Evolutionary conservation across 1,140 invertebrate species (phyloP), one percentile per base, ranked within the genome.

Genomic region (Pristionchus pacificus): DNA sequence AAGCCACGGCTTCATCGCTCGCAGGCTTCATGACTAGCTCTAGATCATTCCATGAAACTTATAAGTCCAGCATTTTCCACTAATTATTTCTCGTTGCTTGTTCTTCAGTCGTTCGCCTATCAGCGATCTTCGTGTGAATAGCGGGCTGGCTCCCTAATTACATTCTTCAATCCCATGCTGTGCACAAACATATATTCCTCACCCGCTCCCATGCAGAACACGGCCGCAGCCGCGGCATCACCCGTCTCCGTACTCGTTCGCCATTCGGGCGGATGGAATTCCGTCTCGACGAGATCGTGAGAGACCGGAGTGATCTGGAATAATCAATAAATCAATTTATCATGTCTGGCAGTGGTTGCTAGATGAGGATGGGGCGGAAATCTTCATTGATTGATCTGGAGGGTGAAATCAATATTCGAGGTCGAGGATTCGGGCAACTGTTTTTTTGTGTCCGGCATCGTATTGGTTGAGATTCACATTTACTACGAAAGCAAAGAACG

Each of bases 161-260:
- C 24, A 60, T 60, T 25, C 10, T 49, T 6, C 19, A 49, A 49
- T 13, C 3, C 24, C 3, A 30, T 13, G 13, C 10, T n/a, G 24
- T 65, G 13, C 19, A 27, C 28, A 25, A 32, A 32, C 29, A 28
- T 25, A 28, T 3, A 27, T 67, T 1, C 25, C 30, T 19, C 25
- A 64, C 69, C 71, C 49, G 71, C 71, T 68, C 71, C 71, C 19
- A 73, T 32, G 30, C 71, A 73, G 57, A 68, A 73, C n/a, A 73
- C 71, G 38, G 71, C 65, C 24, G 71, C 71, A 24, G 71, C 71
- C 59, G 31, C 27, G 6, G 71, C 59, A 38, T 72, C 64, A 33
- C 68, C 65, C 55, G 67, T 66, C 1, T 62, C 67, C 58, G 59
- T 60, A n/a, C 60, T 32, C 19, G 6, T 6, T 10, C 6, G 6